A percentile compares a stretch with the other conserved stretches of the same genome.
phyloP scores from a whole-genome alignment of 2,113 vertebrate genomes.

The Xiphophorus maculatus region DNA sequence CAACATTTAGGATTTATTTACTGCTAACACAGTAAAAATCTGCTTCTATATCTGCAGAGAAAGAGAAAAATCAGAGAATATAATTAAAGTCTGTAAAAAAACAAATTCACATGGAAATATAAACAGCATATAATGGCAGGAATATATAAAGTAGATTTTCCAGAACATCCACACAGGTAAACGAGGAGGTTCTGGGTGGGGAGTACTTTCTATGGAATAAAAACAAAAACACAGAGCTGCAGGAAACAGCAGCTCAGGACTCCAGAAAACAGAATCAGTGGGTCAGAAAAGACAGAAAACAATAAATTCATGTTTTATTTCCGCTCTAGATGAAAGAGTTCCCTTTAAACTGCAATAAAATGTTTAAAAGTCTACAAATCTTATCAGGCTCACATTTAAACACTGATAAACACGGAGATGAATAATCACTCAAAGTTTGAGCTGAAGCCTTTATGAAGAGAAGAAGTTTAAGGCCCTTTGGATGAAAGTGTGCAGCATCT shows the following conservation, averaged over 20 bases:
- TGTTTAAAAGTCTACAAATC: background rate
- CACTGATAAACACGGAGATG: background rate
- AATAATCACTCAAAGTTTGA: background rate
- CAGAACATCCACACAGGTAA: background rate
- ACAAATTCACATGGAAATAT: no score
- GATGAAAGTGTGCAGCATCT: slow-evolving; percentile 26
- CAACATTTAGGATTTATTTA: no score
- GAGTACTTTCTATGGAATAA: background rate
- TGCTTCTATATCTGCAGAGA: no score
- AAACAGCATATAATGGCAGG: no score
- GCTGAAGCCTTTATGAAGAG: slow-evolving; percentile 20
- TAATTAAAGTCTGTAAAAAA: background rate
- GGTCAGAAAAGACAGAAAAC: background rate
- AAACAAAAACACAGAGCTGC: background rate
- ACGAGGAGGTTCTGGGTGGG: background rate
- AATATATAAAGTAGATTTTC: background rate
- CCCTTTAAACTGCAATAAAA: background rate
- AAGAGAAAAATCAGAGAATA: no score
- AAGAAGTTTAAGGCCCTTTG: slow-evolving; percentile 23
- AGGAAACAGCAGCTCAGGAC: background rate
- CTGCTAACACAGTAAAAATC: no score
- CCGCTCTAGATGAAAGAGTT: background rate
- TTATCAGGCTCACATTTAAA: background rate
- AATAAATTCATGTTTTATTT: no score
- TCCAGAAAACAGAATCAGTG: no score